Evolutionary conservation across 1,140 invertebrate genomes (phyloP).

Genomic region (Lasioglossum baleicum): DNA sequence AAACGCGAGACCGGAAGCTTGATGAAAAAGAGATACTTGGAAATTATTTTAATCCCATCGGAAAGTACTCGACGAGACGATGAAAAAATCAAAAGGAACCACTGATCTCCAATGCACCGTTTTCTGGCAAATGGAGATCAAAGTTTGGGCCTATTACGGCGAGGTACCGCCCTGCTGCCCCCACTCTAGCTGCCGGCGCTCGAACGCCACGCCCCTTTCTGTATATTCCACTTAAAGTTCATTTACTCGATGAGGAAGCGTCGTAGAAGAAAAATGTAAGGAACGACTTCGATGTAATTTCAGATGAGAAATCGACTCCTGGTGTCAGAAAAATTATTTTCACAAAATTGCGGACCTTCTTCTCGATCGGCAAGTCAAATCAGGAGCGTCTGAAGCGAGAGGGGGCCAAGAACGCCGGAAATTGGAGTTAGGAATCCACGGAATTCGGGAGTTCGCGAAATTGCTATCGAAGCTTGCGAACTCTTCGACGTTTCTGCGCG

Average conservation of each 20-base stretch:
- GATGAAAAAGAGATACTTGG: not conserved
- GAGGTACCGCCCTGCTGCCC: too few species aligned
- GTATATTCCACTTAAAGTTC: not conserved
- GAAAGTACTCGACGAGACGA: too few species aligned
- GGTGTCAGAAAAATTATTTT: too few species aligned
- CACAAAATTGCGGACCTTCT: too few species aligned
- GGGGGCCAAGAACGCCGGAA: not conserved
- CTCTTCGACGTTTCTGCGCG: too few species aligned
- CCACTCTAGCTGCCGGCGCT: too few species aligned
- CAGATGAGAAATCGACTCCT: not conserved
- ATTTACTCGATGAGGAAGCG: not conserved
- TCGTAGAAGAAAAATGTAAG: not conserved
- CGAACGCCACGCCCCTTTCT: not conserved
- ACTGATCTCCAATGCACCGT: not conserved
- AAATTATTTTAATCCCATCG: not conserved
- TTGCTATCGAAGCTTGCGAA: too few species aligned
- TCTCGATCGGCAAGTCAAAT: constrained; percentile 23
- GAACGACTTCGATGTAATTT: not conserved
- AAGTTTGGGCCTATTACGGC: not conserved
- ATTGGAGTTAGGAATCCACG: constrained; percentile 2
- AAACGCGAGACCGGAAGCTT: too few species aligned
- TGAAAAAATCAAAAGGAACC: too few species aligned
- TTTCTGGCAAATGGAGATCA: not conserved
- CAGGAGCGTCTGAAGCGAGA: not conserved
- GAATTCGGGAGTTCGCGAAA: not conserved